phyloP scores from a whole-genome alignment of 1,140 invertebrate species.

The Andricus grossulariae region DNA sequence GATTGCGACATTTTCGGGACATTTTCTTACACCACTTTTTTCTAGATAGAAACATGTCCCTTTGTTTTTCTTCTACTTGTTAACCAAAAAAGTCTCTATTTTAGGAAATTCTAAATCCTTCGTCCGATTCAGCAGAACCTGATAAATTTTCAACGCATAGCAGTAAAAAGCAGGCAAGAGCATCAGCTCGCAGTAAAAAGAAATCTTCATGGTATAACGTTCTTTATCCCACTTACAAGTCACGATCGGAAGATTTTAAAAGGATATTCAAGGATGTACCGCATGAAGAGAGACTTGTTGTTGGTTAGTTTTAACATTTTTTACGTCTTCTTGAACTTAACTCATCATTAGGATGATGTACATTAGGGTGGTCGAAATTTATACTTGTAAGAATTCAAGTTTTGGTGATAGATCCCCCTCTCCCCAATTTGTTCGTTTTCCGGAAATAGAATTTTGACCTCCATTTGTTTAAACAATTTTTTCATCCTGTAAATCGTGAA shows the following conservation, averaged over 20 bases:
- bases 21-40: too few relatives aligned
- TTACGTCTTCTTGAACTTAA: conserved; percentile 31
- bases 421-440: too few relatives aligned
- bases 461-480: too few relatives aligned
- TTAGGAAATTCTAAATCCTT: conserved; percentile 59
- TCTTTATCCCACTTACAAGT: conserved; percentile 95
- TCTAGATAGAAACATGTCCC: not conserved
- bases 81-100: conserved; percentile 44
- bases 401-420: too few relatives aligned
- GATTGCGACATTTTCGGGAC: too few relatives aligned
- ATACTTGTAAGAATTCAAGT: too few relatives aligned
- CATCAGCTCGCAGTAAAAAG: conserved; percentile 77
- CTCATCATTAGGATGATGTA: too few relatives aligned
- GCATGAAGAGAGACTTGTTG: conserved; percentile 92
- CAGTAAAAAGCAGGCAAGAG: conserved; percentile 67
- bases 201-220: conserved; percentile 91
- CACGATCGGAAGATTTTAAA: conserved; percentile 93
- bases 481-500: too few relatives aligned
- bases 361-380: too few relatives aligned
- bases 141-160: conserved; percentile 62
- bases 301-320: conserved; percentile 81
- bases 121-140: conserved; percentile 62
- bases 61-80: conserved; percentile 36
- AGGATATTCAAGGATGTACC: conserved; percentile 94
- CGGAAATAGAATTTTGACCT: too few relatives aligned